Conservation (phyloP, 1,140 invertebrate species). For the Eupristina koningsbergeri region DNA sequence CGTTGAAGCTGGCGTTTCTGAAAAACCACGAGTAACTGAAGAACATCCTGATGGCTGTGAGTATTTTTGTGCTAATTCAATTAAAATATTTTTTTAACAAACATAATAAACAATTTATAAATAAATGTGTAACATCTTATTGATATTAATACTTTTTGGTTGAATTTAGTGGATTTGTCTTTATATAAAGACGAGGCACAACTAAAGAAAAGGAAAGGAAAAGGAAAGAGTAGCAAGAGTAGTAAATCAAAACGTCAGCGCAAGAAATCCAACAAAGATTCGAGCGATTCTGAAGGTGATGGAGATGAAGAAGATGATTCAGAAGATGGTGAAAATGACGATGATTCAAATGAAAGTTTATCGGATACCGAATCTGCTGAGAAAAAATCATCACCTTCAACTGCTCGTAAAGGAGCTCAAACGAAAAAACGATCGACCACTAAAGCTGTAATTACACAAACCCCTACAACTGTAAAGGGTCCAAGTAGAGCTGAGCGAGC, state of each 20-base stretch:
- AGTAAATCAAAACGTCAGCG: conserved; percentile 59
- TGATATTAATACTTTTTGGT: background rate
- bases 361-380: conserved; percentile 54
- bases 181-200: conserved; percentile 86
- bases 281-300: conserved; percentile 57
- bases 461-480: conserved; percentile 65
- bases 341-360: conserved; percentile 55
- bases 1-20: conserved; percentile 82
- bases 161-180: conserved; percentile 81
- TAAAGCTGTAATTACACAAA: conserved; percentile 66
- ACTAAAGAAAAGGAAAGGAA: conserved; percentile 77
- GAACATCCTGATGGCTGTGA: conserved; percentile 90
- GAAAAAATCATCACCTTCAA: conserved; percentile 52
- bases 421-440: conserved; percentile 64
- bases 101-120: too few species aligned
- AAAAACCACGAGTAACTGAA: conserved; percentile 81
- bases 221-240: conserved; percentile 39
- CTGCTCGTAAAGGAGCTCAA: conserved; percentile 56
- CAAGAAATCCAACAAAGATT: conserved; percentile 61
- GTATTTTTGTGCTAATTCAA: conserved; percentile 64
- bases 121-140: too few species aligned
- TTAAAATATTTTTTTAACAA: too few species aligned
- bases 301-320: conserved; percentile 53
- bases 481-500: conserved; percentile 68
- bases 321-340: conserved; percentile 53